Percentiles rank a stretch among this genome's conserved stretches.
These are phyloP conservation scores for Silvanus unidentatus DNA, from an alignment of 2,888 invertebrate genomes.

Conservation along the genomic window DNA sequence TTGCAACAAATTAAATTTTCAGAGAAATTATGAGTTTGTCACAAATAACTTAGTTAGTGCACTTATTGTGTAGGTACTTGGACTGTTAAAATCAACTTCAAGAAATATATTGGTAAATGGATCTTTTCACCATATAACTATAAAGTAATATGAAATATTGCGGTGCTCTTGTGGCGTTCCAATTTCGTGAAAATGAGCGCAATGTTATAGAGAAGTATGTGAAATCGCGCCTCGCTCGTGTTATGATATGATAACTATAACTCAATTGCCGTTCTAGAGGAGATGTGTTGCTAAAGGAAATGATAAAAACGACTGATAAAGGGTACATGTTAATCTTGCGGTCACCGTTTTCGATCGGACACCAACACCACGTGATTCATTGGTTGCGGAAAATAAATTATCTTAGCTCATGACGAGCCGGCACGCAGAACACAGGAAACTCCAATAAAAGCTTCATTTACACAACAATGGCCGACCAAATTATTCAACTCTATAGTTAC, in stretches of 20 bases:
- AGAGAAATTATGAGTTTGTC: no score
- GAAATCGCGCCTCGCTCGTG: not conserved
- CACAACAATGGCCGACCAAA: slow-evolving; percentile 44
- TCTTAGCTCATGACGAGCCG: slow-evolving; percentile 38
- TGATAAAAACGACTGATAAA: slow-evolving; percentile 33
- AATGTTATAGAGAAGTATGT: no score
- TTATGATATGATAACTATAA: slow-evolving; percentile 27
- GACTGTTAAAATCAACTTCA: no score
- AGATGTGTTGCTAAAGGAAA: slow-evolving; percentile 12
- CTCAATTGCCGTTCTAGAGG: slow-evolving; percentile 26
- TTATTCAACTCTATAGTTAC: slow-evolving; percentile 39
- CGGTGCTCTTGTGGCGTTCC: no score
- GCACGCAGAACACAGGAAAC: slow-evolving; percentile 40
- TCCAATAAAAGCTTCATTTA: slow-evolving; percentile 45
- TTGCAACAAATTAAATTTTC: no score
- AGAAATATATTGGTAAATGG: no score
- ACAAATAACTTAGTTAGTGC: no score
- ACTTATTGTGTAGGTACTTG: no score
- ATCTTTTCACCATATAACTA: no score
- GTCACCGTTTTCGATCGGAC: slow-evolving; percentile 25
- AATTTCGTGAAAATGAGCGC: no score
- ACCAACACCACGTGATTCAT: slow-evolving; percentile 30
- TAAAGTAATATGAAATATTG: no score
- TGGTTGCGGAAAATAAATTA: slow-evolving; percentile 39
- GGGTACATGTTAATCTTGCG: slow-evolving; percentile 35